Evolutionary conservation across 2,888 invertebrate genomes (phyloP).

Genomic region (Chesias legatella): DNA sequence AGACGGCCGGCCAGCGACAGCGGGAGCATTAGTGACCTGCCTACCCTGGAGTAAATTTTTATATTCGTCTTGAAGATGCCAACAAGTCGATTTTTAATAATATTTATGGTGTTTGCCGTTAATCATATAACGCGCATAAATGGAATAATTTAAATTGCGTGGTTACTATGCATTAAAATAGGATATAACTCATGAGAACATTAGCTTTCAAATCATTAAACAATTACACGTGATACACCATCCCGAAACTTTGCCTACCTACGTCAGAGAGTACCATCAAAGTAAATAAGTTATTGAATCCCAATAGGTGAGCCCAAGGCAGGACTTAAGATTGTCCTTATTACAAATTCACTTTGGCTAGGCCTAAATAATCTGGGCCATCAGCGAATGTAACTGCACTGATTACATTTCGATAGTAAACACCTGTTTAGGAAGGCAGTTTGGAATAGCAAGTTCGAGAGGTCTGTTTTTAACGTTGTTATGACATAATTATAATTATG

Average conservation of each 20-base stretch:
- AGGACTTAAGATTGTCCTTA: slow-evolving; percentile 54
- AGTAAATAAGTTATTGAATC: slow-evolving; percentile 60
- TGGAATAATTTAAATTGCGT: too few species aligned
- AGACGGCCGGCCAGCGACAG: too few species aligned
- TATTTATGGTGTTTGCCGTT: too few species aligned
- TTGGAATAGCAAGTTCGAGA: too few species aligned
- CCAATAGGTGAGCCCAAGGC: slow-evolving; percentile 32
- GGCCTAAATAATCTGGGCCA: slow-evolving; percentile 54
- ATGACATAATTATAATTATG: too few species aligned
- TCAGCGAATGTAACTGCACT: slow-evolving; percentile 53
- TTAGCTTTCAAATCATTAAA: slow-evolving; percentile 17
- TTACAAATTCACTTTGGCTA: slow-evolving; percentile 69
- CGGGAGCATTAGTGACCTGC: too few species aligned
- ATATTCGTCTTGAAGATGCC: too few species aligned
- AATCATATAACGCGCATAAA: too few species aligned
- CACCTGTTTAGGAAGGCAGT: slow-evolving; percentile 48
- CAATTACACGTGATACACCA: slow-evolving; percentile 34
- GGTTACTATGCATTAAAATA: too few species aligned
- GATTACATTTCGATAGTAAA: slow-evolving; percentile 64
- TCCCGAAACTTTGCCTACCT: slow-evolving; percentile 30
- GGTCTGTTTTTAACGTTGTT: too few species aligned
- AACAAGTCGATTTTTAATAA: too few species aligned
- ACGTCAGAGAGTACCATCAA: slow-evolving; percentile 39
- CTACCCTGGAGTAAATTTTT: too few species aligned
- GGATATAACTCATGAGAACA: not conserved